phyloP scores from a whole-genome alignment of 2,888 invertebrate genomes.

The Chrysolina haemoptera region DNA sequence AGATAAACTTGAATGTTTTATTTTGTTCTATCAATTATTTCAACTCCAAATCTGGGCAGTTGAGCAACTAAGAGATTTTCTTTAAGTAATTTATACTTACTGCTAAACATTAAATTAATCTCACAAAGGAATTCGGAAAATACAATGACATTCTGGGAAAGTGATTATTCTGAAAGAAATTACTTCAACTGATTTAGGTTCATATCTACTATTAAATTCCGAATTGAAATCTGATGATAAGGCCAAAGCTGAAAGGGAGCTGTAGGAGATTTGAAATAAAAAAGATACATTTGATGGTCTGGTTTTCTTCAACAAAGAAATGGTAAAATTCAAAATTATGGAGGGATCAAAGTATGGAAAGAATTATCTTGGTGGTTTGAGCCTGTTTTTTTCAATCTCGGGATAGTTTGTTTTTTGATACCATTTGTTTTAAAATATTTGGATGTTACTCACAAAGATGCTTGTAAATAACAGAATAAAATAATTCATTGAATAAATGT shows the following conservation, averaged over 20 bases:
- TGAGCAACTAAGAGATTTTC: too few species aligned
- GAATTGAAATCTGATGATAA: conserved; percentile 45
- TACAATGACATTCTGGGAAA: too few species aligned
- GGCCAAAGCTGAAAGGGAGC: conserved; percentile 48
- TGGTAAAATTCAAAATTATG: conserved; percentile 64
- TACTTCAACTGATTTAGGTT: too few species aligned
- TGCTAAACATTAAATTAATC: too few species aligned
- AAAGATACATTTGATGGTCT: conserved; percentile 60
- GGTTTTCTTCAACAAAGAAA: conserved; percentile 69
- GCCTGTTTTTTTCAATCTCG: neutral
- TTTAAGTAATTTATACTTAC: too few species aligned
- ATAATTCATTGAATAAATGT: neutral
- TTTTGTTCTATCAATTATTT: too few species aligned
- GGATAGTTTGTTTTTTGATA: neutral
- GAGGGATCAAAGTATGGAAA: conserved; percentile 22
- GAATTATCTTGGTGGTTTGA: neutral
- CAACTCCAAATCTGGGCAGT: too few species aligned
- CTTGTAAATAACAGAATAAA: neutral
- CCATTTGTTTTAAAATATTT: neutral
- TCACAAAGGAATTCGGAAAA: too few species aligned
- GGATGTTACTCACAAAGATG: neutral
- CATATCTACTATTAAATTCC: conserved; percentile 50
- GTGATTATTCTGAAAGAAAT: too few species aligned
- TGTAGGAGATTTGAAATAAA: conserved; percentile 55
- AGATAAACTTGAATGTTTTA: too few species aligned